Base-by-base conservation (phyloP, 2,113 vertebrate species). In the Muscicapa adusta region DNA sequence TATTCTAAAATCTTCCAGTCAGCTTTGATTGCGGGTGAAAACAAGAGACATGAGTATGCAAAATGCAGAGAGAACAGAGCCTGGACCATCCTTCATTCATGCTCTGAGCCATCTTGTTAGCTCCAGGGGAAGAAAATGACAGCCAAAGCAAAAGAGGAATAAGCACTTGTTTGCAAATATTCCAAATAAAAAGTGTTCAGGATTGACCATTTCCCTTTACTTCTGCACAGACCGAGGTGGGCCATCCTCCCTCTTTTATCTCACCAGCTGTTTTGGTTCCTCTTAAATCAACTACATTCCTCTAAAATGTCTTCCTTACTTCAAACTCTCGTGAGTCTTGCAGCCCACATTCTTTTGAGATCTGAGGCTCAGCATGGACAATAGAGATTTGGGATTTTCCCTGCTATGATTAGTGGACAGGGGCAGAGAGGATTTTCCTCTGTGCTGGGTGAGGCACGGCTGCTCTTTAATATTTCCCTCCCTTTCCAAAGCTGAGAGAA, bases 391-490 rank as follows among this genome's bases (percentile, higher is more conserved):
- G 58, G 71, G 71, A 60, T 92, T 92, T 92, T 89, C 71, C 45
- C 47, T 4, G 5, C 54, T 76, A 2, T 43, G 73, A 54, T 82
- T 45, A 82, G 84, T 7, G 20, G 61, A 83, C 61, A 51, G 83
- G 12, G 47, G 14, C 48, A 74, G 75, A 57, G 71, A 67, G 56
- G 88, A 77, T 88, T 96, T 85, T 67, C 67, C 50, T 71, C 47
- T 42, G 60, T 24, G 19, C 85, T 74, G 76, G 76, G 36, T 84
- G 86, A 77, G 40, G 33, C 72, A 54, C 0, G 36, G 74, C 89
- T 25, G 54, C 10, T 85, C 88, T 90, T 93, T 79, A 93, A 47
- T 66, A 88, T 94, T 70, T 94, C 81, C 88, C 91, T 95, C 88
- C 79, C 25, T 74, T 90, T 63, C 88, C 89, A 77, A 80, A 92